A percentile compares a stretch with the other conserved stretches of the same genome.
phyloP scores from a whole-genome alignment of 1,140 invertebrate species.

The Drosophila sturtevanti region DNA sequence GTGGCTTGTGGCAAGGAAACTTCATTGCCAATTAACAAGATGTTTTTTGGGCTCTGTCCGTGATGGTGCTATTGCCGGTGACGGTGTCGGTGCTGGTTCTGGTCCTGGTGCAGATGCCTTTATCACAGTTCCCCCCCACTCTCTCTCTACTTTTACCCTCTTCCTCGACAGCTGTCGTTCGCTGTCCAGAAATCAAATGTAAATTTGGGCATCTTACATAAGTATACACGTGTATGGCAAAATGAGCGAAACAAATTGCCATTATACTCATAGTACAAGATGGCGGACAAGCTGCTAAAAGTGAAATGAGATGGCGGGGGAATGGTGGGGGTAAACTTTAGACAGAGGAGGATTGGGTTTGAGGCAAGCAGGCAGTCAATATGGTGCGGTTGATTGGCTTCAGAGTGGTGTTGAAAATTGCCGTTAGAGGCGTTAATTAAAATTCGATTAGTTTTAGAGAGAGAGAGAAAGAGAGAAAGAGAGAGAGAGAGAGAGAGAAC shows the following conservation, averaged over 20 bases:
- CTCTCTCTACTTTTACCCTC: too few species aligned
- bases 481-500: neutral
- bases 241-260: slow-evolving; percentile 20
- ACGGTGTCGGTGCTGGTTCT: too few species aligned
- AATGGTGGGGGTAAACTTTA: neutral
- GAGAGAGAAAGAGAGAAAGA: neutral
- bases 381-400: slow-evolving; percentile 22
- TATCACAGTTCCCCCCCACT: too few species aligned
- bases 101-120: too few species aligned
- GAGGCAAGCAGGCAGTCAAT: slow-evolving; percentile 14
- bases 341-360: neutral
- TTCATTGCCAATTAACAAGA: slow-evolving; percentile 20
- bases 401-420: neutral
- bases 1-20: slow-evolving; percentile 12
- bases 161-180: slow-evolving; percentile 7
- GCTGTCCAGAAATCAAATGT: slow-evolving; percentile 16
- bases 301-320: neutral
- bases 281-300: neutral
- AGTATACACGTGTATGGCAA: slow-evolving; percentile 19
- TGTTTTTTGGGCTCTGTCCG: neutral
- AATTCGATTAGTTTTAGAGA: slow-evolving; percentile 24
- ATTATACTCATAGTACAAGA: slow-evolving; percentile 10
- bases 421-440: slow-evolving; percentile 29
- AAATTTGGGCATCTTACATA: slow-evolving; percentile 18
- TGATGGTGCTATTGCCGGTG: too few species aligned